Base-by-base conservation (phyloP, 2,888 invertebrate species). In the Schizotus pectinicornis region DNA sequence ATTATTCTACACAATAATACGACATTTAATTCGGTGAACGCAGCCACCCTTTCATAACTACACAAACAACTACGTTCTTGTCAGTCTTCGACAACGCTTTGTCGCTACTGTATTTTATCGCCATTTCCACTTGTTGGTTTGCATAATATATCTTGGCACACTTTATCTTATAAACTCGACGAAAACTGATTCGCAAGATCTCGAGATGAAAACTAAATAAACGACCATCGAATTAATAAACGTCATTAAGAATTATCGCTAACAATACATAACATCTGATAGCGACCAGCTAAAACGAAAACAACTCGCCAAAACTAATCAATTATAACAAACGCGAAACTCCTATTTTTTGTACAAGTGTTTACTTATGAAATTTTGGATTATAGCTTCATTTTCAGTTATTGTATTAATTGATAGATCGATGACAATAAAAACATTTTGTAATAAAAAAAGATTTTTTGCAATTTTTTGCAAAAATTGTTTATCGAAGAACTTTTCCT, bases 71-170 rank as follows among this genome's bases (percentile, higher is more conserved):
- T 41, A 31, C 37, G 42, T 34, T 39, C 38, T 42, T 56, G 48
- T 56, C 42, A 49, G 33, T 41, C 48, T 47, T 56, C 49, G 55
- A 49, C 42, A 49, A 36, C 43, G 55, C 49, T 31, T 56, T 49
- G 35, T 56, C 43, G 14, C 49, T 43, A 37, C 13, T 42, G 49
- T 43, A 56, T 37, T 56, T 56, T 56, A 56, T 56, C 55, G 47
- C 55, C 37, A 41, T 56, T 56, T 56, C 55, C 55, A 56, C 55
- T 56, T 56, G 55, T 56, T 56, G 55, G 55, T 43, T 41, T 36
- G 39, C 38, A 54, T 54, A 36, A 31, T 37, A 46, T 45, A 53
- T 53, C 37, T 9, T 22, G n/a, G 6, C 36, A 45, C 12, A 14
- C 12, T 11, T 34, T 37, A 48, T 48, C 32, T 22, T 14, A 38